Evolutionary conservation across 2,797 vertebrate species (phyloP), one percentile per base, ranked within the genome.

Genomic region (Meriones psammophilus): DNA sequence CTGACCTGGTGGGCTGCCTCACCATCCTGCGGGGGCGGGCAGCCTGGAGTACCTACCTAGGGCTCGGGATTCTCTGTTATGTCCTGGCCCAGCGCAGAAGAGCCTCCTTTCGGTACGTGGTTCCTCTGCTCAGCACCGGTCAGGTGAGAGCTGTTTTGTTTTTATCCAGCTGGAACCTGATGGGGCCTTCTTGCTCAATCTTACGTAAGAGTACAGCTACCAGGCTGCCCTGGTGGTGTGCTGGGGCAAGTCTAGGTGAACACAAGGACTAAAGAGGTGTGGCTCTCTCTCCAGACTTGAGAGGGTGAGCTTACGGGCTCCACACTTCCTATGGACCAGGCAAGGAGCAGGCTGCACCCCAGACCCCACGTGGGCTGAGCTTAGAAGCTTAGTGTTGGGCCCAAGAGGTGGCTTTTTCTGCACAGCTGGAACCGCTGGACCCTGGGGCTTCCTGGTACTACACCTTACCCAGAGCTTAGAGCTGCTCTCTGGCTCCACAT

Each of bases 61-160:
- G 96, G 96, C 95, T 81, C 96, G 95, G 58, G 97, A 94, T 97
- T 97, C 94, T 97, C 94, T 94, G 69, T 98, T 98, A 98, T 98
- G 98, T 98, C 98, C 98, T 22, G 78, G 81, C 4, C 0, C 2
- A 0, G 60, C 0, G 0, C 58, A 84, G 91, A 90, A 73, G 71
- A 54, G 50, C 56, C 66, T 50, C 68, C 68, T 97, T 78, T 10
- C 20, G 14, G 36, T 88, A 54, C 96, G 64, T 10, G 0, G 88
- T 13, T 46, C 74, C 24, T 76, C 74, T 28, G 26, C 80, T 80
- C 60, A 62, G 91, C 56, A 91, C 89, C 77, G 74, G 56, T 46
- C 10, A 17, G 5, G 71, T 66, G 95, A 68, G 69, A 85, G 85
- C 74, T 74, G 84, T 88, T 95, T 77, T 95, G 84, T 92, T 95